Conservation (phyloP, 2,797 vertebrate genomes). For the Sebastiscus tertius region DNA sequence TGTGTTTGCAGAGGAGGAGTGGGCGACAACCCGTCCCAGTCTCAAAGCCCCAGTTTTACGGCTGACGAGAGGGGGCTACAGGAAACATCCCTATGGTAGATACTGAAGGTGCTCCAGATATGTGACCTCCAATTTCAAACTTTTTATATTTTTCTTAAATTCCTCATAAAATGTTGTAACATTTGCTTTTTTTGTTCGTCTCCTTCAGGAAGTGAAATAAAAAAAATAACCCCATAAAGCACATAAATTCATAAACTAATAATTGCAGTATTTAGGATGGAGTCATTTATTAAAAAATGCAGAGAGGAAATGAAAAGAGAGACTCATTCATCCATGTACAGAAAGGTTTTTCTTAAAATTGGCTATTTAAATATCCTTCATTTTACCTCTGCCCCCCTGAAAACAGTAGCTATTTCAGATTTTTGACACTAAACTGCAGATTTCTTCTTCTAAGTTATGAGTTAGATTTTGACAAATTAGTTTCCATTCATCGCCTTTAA, state of each 20-base stretch:
- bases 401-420: not conserved
- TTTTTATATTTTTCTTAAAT: constrained; percentile 84
- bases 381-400: not conserved
- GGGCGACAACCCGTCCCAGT: constrained; percentile 88
- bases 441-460: not conserved
- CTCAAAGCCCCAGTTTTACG: constrained; percentile 94
- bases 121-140: constrained; percentile 88
- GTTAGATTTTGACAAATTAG: constrained; percentile 12
- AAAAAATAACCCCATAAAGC: constrained; percentile 66
- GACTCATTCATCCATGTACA: constrained; percentile 77
- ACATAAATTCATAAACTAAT: constrained; percentile 77
- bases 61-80: constrained; percentile 95
- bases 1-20: constrained; percentile 92
- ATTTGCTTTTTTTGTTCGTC: constrained; percentile 33
- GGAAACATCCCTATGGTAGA: constrained; percentile 99
- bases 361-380: constrained; percentile 35
- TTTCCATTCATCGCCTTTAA: constrained; percentile 54
- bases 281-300: constrained; percentile 11
- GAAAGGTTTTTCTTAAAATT: constrained; percentile 83
- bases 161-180: constrained; percentile 80
- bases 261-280: constrained; percentile 61
- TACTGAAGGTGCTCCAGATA: constrained; percentile 96
- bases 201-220: constrained; percentile 82
- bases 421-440: constrained; percentile 15
- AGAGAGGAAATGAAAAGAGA: constrained; percentile 49